Conservation (phyloP, 2,113 vertebrate genomes). For the Prochilodus magdalenae region DNA sequence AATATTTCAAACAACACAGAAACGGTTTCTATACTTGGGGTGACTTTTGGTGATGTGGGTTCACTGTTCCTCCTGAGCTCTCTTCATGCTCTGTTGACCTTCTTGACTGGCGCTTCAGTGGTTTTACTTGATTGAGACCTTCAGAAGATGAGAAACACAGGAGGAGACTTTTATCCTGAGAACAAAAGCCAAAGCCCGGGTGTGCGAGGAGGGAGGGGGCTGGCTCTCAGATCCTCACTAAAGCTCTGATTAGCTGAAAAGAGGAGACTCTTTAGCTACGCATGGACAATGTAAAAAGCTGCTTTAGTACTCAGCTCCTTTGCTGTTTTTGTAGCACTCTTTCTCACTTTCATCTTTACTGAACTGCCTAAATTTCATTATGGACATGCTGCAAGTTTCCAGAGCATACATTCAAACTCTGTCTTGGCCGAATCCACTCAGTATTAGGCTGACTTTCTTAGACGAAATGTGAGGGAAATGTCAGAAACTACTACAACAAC, state of each 20-base stretch:
- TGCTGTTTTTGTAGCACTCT: constrained; percentile 47
- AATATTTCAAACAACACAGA: not conserved
- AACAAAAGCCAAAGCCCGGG: constrained; percentile 33
- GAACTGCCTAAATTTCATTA: not conserved
- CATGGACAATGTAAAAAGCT: constrained; percentile 20
- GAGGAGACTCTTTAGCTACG: not conserved
- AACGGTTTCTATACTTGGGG: not conserved
- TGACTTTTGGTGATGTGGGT: not conserved
- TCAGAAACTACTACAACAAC: not conserved
- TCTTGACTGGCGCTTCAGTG: constrained; percentile 8
- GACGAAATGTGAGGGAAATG: not conserved
- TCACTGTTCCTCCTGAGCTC: not conserved
- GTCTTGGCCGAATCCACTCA: not conserved
- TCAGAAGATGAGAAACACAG: constrained; percentile 31
- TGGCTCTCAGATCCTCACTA: constrained; percentile 18
- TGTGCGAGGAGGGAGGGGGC: not conserved
- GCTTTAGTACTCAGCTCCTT: not conserved
- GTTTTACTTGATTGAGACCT: constrained; percentile 36
- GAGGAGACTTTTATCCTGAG: constrained; percentile 32
- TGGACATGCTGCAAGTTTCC: not conserved
- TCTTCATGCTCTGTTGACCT: constrained; percentile 36
- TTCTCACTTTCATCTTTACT: not conserved
- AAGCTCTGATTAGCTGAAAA: constrained; percentile 48
- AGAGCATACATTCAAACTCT: not conserved
- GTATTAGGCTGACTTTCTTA: not conserved